A percentile compares a stretch with the other conserved stretches of the same genome.
Conservation (phyloP, 2,113 vertebrate genomes). For the Rhineura floridana region DNA sequence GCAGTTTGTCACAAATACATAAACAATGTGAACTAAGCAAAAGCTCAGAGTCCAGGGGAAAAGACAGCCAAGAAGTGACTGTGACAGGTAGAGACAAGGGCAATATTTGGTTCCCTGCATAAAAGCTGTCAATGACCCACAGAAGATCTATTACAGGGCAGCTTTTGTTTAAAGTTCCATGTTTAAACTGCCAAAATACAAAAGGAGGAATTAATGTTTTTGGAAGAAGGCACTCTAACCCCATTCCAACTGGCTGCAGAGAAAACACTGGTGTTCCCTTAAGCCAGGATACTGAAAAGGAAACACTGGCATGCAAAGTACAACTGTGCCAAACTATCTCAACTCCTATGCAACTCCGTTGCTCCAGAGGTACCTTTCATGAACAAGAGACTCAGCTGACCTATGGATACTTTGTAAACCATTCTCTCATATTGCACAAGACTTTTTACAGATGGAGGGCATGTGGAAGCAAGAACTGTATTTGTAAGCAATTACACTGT, state of each 20-base stretch:
- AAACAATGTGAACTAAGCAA: constrained; percentile 2
- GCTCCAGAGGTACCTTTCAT: not conserved
- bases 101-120: not conserved
- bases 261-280: not conserved
- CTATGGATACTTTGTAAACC: not conserved
- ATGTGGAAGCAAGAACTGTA: not conserved
- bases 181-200: not conserved
- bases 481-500: constrained; percentile 24
- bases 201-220: not conserved
- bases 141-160: rapidly evolving
- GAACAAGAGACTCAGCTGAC: constrained; percentile 1
- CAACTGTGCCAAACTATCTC: not conserved
- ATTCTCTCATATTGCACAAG: not conserved
- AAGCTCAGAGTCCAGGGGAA: not conserved
- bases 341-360: not conserved
- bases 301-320: not conserved
- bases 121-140: not conserved
- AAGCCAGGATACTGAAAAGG: not conserved
- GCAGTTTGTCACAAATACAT: constrained; percentile 17
- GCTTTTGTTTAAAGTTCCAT: not conserved
- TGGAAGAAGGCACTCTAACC: not conserved
- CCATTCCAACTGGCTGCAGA: not conserved
- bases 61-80: not conserved
- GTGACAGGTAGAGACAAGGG: rapidly evolving
- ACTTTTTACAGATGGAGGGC: constrained; percentile 9